Base-by-base conservation (phyloP, 2,888 invertebrate genomes). In the Latheticus oryzae region DNA sequence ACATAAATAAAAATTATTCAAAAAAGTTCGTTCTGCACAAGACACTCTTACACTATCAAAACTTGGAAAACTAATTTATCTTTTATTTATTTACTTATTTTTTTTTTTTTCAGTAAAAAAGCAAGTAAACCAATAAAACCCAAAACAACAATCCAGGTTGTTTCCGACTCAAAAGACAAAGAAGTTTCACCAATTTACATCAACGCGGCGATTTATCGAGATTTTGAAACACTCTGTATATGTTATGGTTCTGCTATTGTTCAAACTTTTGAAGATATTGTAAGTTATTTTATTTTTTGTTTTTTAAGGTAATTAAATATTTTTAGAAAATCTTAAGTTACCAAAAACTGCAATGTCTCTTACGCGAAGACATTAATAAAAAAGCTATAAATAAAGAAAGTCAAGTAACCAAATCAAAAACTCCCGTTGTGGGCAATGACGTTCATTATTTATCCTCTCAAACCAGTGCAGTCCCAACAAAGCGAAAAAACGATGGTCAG, bases 111-210 rank as follows among this genome's bases (percentile, higher is more conserved):
- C 9, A 24, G 17, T 60, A 80, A 80, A 21, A 76, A 76, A 63
- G 76, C 79, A 13, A 76, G 76, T 15, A 88, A 88, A 71, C 87
- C 87, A 0, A 64, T 88, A 0, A 87, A 87, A 76, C 87, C 88
- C 2, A 82, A 80, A 65, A 77, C 85, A 5, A 86, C 84, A 7
- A 74, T 89, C 8, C 82, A 84, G 73, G 81, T 89, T 8, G 84
- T 83, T 0, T 80, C 84, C 0, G 86, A 87, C 64, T 76, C 71
- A 9, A 73, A 76, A 54, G 74, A 76, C 32, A 78, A 80, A 26
- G 72, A 80, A 26, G 81, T 84, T 2, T 77, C 80, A 59, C 82
- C 83, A 28, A 82, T 88, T 65, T 81, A 84, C 7, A 79, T 88
- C 40, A 59, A 82, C 48, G 79, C 81, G 9, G 82, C 79, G 3